Evolutionary conservation across 2,113 vertebrate species (phyloP).

Genomic region (Phoxinus phoxinus): DNA sequence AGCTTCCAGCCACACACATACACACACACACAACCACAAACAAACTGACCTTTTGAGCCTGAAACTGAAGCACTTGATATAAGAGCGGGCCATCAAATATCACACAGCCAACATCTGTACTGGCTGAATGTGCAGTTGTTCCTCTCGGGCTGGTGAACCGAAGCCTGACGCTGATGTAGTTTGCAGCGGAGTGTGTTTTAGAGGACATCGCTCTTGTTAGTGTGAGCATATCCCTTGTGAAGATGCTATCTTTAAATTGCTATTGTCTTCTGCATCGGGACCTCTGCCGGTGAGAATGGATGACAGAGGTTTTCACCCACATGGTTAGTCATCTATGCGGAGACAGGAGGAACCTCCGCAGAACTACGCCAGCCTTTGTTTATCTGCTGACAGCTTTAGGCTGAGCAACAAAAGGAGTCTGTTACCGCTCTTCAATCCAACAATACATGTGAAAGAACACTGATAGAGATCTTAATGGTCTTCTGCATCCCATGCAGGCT

Average conservation of each 20-base stretch:
- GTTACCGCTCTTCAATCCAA: neutral
- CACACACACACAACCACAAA: neutral
- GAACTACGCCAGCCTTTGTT: neutral
- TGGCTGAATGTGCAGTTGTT: slow-evolving; percentile 6
- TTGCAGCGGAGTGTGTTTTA: slow-evolving; percentile 49
- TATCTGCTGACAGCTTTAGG: slow-evolving; percentile 16
- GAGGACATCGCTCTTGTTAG: slow-evolving; percentile 61
- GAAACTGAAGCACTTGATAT: slow-evolving; percentile 62
- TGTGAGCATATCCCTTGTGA: slow-evolving; percentile 49
- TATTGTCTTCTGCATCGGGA: slow-evolving; percentile 57
- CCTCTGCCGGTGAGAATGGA: slow-evolving; percentile 30
- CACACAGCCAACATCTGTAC: slow-evolving; percentile 27
- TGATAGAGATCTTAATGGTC: slow-evolving; percentile 31
- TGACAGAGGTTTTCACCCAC: slow-evolving; percentile 34
- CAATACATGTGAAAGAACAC: neutral
- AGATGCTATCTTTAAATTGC: slow-evolving; percentile 71
- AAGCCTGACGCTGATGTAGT: slow-evolving; percentile 21
- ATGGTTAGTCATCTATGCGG: slow-evolving; percentile 17
- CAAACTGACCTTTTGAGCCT: slow-evolving; percentile 24
- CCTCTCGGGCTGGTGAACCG: slow-evolving; percentile 3
- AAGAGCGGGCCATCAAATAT: slow-evolving; percentile 12
- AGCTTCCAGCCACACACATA: slow-evolving; percentile 13
- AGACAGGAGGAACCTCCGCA: neutral
- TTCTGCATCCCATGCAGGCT: neutral
- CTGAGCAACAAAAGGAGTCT: neutral